Conservation (phyloP, 2,113 vertebrate species). For the Oncorhynchus gorbuscha region DNA sequence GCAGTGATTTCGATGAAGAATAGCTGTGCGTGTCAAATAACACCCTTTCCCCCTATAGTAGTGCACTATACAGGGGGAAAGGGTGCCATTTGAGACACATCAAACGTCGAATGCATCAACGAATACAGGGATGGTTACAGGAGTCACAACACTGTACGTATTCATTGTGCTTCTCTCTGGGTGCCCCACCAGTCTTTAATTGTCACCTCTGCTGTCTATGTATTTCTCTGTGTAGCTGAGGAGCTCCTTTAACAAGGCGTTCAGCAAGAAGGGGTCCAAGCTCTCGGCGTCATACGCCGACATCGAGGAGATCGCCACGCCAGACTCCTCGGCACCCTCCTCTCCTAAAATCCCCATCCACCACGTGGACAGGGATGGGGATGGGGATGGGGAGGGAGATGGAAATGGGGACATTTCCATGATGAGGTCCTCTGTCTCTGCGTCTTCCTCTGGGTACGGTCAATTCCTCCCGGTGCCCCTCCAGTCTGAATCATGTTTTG, state of each 20-base stretch:
- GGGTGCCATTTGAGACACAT: no score
- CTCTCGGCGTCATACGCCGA: slow-evolving; percentile 87
- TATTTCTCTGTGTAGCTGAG: slow-evolving; percentile 77
- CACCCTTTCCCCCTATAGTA: no score
- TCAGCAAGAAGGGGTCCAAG: slow-evolving; percentile 95
- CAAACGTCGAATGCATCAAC: no score
- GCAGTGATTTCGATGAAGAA: no score
- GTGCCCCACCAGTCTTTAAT: background rate
- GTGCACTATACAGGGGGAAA: no score
- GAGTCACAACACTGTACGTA: no score
- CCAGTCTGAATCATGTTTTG: no score
- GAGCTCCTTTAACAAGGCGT: slow-evolving; percentile 98
- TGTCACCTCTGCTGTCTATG: background rate
- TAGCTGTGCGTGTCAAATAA: no score
- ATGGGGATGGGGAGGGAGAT: background rate
- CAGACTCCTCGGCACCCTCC: slow-evolving; percentile 91
- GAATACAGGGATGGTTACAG: background rate
- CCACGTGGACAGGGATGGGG: no score
- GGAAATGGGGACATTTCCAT: slow-evolving; percentile 69
- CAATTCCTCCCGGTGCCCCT: background rate
- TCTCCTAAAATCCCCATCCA: slow-evolving; percentile 86
- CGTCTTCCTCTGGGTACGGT: slow-evolving; percentile 78
- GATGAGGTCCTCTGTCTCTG: slow-evolving; percentile 78
- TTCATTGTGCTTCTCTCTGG: background rate
- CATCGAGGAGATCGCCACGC: slow-evolving; percentile 94